Evolutionary conservation across 2,797 vertebrate species (phyloP).

Genomic region (Danio kyathit): DNA sequence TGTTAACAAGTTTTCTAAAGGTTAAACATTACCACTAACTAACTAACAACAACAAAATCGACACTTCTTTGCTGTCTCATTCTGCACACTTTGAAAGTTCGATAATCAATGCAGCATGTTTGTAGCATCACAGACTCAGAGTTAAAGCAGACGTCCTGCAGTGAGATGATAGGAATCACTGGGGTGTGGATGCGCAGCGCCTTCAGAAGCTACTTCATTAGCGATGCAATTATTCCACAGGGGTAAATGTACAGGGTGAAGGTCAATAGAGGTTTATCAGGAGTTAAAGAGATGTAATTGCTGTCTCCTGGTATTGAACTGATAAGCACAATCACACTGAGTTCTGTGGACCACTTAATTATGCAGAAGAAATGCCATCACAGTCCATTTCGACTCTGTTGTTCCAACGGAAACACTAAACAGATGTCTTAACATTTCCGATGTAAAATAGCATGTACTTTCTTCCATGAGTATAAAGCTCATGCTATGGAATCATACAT

Average conservation of each 20-base stretch:
- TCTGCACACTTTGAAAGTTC: not conserved
- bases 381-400: slow-evolving; percentile 9
- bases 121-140: not conserved
- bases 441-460: not conserved
- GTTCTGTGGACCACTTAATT: slow-evolving; percentile 43
- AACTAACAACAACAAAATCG: not conserved
- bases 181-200: slow-evolving; percentile 13
- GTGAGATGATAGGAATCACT: not conserved
- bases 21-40: not conserved
- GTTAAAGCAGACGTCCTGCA: not conserved
- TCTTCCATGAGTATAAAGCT: not conserved
- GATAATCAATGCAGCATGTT: slow-evolving; percentile 1
- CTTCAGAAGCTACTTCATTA: slow-evolving; percentile 56
- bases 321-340: slow-evolving; percentile 44
- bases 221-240: slow-evolving; percentile 58
- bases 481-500: not conserved
- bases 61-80: not conserved
- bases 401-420: not conserved
- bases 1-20: not conserved
- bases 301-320: slow-evolving; percentile 56
- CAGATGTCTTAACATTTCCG: not conserved
- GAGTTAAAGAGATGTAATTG: slow-evolving; percentile 59
- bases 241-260: slow-evolving; percentile 51
- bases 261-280: slow-evolving; percentile 55
- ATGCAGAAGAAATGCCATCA: slow-evolving; percentile 43